Base-by-base conservation (phyloP, 2,888 invertebrate species). In the Eupithecia tripunctaria region DNA sequence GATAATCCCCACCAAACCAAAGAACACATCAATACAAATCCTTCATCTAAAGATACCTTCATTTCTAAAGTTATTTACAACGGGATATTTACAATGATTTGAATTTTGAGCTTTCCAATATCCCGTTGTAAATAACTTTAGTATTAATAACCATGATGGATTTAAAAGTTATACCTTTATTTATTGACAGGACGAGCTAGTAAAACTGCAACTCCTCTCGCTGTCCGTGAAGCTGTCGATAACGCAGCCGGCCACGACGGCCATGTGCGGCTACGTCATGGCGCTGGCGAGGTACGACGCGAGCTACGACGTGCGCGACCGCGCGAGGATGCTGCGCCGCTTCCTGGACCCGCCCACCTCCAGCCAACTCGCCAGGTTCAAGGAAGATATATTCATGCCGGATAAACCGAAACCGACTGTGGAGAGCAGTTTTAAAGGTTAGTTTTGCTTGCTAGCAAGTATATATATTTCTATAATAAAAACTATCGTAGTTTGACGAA, bases 281-380 rank as follows among this genome's bases (percentile, higher is more conserved):
- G 98, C 97, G 80, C 94, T 99, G 83, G 99, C 99, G 0, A 97
- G 98, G 81, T 99, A 99, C 90, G 99, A 99, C 95, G 97, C 97
- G 81, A 99, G 98, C 91, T 99, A 99, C 88, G 99, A 99, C 92
- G 98, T 99, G 70, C 95, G 99, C 32, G 99, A 99, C 93, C 95
- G 99, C 14, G 98, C 99, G 6, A 95, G 99, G 32, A 96, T 99
- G 86, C 94, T 99, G 70, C 96, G 97, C 18, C 97, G 97, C 77
- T 91, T 93, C 82, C 79, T 91, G 0, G 86, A 88, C 41, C 91
- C 90, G 1, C 74, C 79, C 29, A 69, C 73, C 3, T 80, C 80
- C 29, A 82, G 82, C 81, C 76, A 94, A 93, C 92, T 98, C 32
- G 92, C 96, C 0, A 95, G 96, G 73, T 95, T 97, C 84, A 97